These are phyloP conservation scores for Metalampra italica DNA, from an alignment of 2,888 invertebrate genomes.

Conservation along the genomic window DNA sequence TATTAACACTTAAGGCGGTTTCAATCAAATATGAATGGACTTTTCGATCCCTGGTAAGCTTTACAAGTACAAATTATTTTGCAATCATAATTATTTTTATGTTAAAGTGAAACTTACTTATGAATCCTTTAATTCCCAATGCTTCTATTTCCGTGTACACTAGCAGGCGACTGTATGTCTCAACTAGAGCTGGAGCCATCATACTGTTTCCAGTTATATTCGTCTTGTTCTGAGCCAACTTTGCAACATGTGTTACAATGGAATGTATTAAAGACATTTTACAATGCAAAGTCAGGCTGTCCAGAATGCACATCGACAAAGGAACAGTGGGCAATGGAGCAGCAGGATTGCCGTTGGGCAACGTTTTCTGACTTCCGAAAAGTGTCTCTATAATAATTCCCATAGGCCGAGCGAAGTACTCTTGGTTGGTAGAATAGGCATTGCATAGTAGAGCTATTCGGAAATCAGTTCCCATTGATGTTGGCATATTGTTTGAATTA, in stretches of 20 bases:
- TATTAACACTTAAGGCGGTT: too few species aligned
- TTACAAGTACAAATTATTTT: too few species aligned
- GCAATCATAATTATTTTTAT: too few species aligned
- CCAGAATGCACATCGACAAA: constrained; percentile 93
- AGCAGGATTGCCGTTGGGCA: constrained; percentile 68
- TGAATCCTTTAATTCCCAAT: constrained; percentile 96
- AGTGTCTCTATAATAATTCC: constrained; percentile 93
- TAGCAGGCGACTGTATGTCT: constrained; percentile 94
- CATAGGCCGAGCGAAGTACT: constrained; percentile 95
- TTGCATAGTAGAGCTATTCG: constrained; percentile 95
- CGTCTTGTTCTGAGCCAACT: constrained; percentile 91
- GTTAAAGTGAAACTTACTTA: constrained; percentile 80
- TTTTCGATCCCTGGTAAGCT: too few species aligned
- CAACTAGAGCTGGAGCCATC: constrained; percentile 94
- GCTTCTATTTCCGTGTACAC: constrained; percentile 98
- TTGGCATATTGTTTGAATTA: constrained; percentile 83
- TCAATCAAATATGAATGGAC: too few species aligned
- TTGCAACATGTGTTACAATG: constrained; percentile 93
- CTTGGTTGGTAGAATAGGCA: constrained; percentile 96
- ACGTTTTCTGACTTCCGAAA: constrained; percentile 82
- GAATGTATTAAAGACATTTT: constrained; percentile 93
- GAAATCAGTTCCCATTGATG: constrained; percentile 91
- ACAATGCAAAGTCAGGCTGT: constrained; percentile 96
- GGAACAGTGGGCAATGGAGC: constrained; percentile 88
- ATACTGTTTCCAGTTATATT: constrained; percentile 82